Base-by-base conservation (phyloP, 2,113 vertebrate genomes). In the Tamias sibiricus region DNA sequence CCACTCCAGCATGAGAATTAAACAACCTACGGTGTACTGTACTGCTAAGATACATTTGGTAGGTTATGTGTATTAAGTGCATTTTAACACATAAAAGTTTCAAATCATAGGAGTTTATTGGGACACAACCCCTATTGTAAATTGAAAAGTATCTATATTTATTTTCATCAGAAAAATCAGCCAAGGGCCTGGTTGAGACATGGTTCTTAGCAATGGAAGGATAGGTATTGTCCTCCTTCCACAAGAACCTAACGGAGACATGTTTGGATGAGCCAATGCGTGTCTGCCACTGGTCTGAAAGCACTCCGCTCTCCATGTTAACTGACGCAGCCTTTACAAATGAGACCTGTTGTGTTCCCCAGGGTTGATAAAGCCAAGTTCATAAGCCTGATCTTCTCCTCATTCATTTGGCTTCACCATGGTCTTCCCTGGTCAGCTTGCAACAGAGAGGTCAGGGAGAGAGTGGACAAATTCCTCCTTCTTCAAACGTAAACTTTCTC, bases 161-260 rank as follows among this genome's bases (percentile, higher is more conserved):
- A 69, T 85, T 90, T 87, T 90, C 30, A 80, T 64, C n/a, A 64
- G 82, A 69, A 76, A 75, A 88, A 66, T 76, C 72, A 88, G 54
- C 35, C 20, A 6, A 24, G 11, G 49, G 19, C 40, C 68, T 91
- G 30, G 26, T 40, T 64, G 35, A 92, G 71, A 54, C 26, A 13
- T 6, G 35, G 37, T 30, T 20, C 37, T 2, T 14, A 37, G 24
- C 30, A 57, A 44, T 2, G 22, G 30, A 35, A 69, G 40, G 81
- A 49, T 0, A 42, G 40, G 68, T 90, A 75, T 24, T 44, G 40
- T 5, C 13, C 84, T 57, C 42, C 30, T 87, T 52, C 42, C 28
- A 24, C 3, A 47, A 85, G 80, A 62, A 4, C 57, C 68, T 75
- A 22, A 37, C 13, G 19, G 54, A 52, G 57, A 71, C 19, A 8